Conservation (phyloP, 1,140 invertebrate species). For the Archivesica marissinica region DNA sequence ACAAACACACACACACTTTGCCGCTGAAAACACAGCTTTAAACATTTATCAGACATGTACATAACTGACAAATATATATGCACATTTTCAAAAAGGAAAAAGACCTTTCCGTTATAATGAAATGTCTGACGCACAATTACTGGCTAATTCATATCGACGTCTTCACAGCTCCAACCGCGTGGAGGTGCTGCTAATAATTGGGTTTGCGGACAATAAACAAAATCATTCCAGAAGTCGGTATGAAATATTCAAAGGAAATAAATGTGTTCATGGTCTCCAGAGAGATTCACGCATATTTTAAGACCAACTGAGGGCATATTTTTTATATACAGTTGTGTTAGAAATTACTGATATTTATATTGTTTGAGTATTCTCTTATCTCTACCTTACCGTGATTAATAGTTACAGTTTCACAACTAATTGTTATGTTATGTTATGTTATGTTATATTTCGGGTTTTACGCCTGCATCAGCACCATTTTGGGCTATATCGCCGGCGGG, state of each 20-base stretch:
- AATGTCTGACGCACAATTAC: background rate
- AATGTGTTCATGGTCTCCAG: background rate
- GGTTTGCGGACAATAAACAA: constrained; percentile 10
- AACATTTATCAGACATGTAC: too few relatives aligned
- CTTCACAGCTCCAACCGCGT: background rate
- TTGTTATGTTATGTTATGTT: too few relatives aligned
- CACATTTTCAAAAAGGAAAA: background rate
- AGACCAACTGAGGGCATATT: constrained; percentile 8
- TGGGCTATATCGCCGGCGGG: too few relatives aligned
- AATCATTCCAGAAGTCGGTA: constrained; percentile 4
- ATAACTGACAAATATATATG: background rate
- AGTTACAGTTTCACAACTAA: too few relatives aligned
- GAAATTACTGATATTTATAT: too few relatives aligned
- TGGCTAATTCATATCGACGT: background rate
- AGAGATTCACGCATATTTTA: constrained; percentile 9
- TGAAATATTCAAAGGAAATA: constrained; percentile 35
- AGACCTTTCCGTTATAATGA: background rate
- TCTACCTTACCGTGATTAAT: too few relatives aligned
- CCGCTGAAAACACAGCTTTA: too few relatives aligned
- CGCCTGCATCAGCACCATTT: too few relatives aligned
- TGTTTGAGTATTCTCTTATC: too few relatives aligned
- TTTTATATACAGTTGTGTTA: too few relatives aligned
- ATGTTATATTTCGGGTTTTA: too few relatives aligned
- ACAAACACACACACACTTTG: too few relatives aligned
- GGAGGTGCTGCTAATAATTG: constrained; percentile 2